Evolutionary conservation across 2,113 vertebrate species (phyloP).

Genomic region (Scomber colias): DNA sequence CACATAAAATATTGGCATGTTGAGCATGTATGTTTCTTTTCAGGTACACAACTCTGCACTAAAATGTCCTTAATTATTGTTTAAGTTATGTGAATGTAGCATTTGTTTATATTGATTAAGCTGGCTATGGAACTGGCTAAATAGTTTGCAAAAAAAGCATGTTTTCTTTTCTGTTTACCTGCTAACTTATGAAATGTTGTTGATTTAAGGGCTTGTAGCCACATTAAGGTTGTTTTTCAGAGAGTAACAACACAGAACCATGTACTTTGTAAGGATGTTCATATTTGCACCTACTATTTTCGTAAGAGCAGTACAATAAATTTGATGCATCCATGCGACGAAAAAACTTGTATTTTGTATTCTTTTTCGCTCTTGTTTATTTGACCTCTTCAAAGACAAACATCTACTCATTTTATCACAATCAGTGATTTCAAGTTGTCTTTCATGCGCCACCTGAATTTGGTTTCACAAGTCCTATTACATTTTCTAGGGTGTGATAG

Average conservation of each 20-base stretch:
- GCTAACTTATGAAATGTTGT: constrained; percentile 20
- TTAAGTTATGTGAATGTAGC: constrained; percentile 14
- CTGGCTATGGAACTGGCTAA: not conserved
- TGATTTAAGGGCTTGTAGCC: not conserved
- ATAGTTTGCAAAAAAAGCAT: not conserved
- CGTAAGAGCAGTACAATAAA: constrained; percentile 65
- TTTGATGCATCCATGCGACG: constrained; percentile 22
- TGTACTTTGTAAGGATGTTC: constrained; percentile 13
- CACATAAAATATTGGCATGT: constrained; percentile 49
- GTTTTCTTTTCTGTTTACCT: constrained; percentile 28
- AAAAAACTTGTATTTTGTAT: constrained; percentile 1
- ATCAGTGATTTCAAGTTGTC: not conserved
- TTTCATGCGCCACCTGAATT: not conserved
- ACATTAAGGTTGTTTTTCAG: not conserved
- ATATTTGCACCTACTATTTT: constrained; percentile 15
- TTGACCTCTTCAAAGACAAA: not conserved
- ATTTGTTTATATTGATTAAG: constrained; percentile 27
- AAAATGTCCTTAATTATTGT: constrained; percentile 51
- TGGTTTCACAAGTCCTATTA: not conserved
- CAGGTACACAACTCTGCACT: constrained; percentile 61
- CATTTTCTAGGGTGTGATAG: not conserved
- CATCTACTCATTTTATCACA: not conserved
- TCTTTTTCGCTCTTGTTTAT: constrained; percentile 4
- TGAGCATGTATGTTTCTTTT: constrained; percentile 54
- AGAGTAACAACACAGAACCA: not conserved